Conservation (phyloP, 2,113 vertebrate genomes). For the Xenopus tropicalis region DNA sequence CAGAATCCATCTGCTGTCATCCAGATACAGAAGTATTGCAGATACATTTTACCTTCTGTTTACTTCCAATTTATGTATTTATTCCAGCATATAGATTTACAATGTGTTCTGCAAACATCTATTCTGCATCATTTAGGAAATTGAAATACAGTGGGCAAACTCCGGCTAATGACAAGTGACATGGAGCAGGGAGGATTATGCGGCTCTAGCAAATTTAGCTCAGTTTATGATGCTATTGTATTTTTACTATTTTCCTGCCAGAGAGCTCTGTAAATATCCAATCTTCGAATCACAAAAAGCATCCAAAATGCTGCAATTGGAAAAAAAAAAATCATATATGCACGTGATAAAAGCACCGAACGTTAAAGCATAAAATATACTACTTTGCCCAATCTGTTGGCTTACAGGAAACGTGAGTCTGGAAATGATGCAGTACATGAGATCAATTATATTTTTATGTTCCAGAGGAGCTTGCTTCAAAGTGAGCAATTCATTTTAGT, state of each 20-base stretch:
- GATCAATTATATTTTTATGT: slow-evolving; percentile 1
- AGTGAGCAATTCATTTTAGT: neutral
- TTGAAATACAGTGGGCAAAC: too few relatives aligned
- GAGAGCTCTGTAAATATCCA: neutral
- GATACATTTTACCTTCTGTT: too few relatives aligned
- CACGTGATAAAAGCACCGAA: neutral
- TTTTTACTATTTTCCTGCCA: neutral
- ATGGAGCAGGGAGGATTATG: too few relatives aligned
- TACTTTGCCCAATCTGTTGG: neutral
- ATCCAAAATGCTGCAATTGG: neutral
- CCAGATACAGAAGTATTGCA: too few relatives aligned
- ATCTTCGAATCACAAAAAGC: neutral
- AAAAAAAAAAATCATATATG: slow-evolving; percentile 1
- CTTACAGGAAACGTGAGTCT: neutral
- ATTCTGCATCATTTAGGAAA: too few relatives aligned
- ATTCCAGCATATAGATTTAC: too few relatives aligned
- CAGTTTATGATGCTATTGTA: neutral
- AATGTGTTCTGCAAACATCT: too few relatives aligned
- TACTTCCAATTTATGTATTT: too few relatives aligned
- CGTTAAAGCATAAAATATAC: neutral
- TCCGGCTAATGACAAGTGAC: too few relatives aligned
- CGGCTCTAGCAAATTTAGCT: too few relatives aligned
- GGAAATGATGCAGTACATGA: slow-evolving; percentile 4
- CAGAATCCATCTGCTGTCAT: too few relatives aligned
- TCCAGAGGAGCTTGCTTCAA: neutral